phyloP scores from a whole-genome alignment of 1,140 invertebrate genomes.

The Pseudomyrmex cubaensis region DNA sequence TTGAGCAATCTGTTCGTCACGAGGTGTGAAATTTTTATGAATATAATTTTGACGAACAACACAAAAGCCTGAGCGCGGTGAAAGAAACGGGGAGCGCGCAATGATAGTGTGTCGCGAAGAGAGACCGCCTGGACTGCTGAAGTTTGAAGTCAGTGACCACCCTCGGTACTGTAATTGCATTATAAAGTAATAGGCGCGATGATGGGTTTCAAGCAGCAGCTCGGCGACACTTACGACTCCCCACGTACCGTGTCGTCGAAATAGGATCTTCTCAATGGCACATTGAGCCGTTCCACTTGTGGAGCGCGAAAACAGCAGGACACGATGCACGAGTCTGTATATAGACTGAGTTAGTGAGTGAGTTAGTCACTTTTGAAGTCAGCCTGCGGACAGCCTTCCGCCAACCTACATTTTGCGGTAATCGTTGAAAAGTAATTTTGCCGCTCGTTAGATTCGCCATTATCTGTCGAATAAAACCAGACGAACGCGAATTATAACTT shows the following conservation, averaged over 20 bases:
- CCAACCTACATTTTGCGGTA: slow-evolving; percentile 21
- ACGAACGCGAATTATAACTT: neutral
- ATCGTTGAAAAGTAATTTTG: slow-evolving; percentile 26
- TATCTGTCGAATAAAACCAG: slow-evolving; percentile 7
- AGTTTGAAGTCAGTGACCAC: slow-evolving; percentile 56
- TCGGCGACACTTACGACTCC: slow-evolving; percentile 43
- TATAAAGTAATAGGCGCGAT: slow-evolving; percentile 42
- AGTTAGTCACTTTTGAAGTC: slow-evolving; percentile 28
- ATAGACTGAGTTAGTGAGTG: neutral
- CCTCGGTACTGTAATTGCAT: slow-evolving; percentile 50
- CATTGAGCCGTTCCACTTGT: slow-evolving; percentile 59
- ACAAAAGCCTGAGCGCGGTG: neutral
- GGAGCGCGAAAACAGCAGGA: slow-evolving; percentile 52
- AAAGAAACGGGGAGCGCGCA: neutral
- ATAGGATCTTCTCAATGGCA: slow-evolving; percentile 55
- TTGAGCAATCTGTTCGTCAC: neutral
- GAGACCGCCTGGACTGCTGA: neutral
- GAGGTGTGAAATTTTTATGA: neutral
- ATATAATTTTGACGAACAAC: neutral
- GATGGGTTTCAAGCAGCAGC: slow-evolving; percentile 57
- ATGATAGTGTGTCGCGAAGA: neutral
- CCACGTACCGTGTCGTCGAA: slow-evolving; percentile 36
- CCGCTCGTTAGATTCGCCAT: neutral
- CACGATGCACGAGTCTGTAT: neutral
- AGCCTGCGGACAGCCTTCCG: neutral